Percentiles rank a stretch among this genome's conserved stretches.
phyloP scores from a whole-genome alignment of 2,888 invertebrate genomes.

The Colostygia pectinataria region DNA sequence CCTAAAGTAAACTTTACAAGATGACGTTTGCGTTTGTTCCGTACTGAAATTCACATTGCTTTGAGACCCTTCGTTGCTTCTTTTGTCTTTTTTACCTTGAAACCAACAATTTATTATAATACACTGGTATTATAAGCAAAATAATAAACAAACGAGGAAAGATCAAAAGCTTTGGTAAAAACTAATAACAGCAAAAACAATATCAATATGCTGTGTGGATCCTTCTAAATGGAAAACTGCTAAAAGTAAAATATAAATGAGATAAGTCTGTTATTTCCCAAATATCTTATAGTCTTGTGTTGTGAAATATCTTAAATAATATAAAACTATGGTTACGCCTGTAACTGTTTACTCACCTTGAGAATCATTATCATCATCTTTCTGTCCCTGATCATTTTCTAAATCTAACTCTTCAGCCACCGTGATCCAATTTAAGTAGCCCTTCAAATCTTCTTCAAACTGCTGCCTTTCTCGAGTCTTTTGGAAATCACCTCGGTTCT shows the following conservation, averaged over 20 bases:
- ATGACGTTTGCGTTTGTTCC: constrained; percentile 83
- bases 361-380: constrained; percentile 86
- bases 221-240: too few relatives aligned
- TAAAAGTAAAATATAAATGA: too few relatives aligned
- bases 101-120: constrained; percentile 13
- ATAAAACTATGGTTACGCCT: too few relatives aligned
- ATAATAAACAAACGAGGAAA: not conserved
- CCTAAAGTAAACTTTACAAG: constrained; percentile 65
- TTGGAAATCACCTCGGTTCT: constrained; percentile 99
- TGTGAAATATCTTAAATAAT: too few relatives aligned
- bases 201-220: too few relatives aligned
- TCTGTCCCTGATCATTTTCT: constrained; percentile 91
- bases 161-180: not conserved
- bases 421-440: constrained; percentile 99
- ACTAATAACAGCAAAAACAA: too few relatives aligned
- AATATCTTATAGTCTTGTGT: too few relatives aligned
- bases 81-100: constrained; percentile 67
- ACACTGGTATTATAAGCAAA: not conserved
- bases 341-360: constrained; percentile 48
- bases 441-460: constrained; percentile 98
- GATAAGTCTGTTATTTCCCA: too few relatives aligned
- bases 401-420: constrained; percentile 99
- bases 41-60: constrained; percentile 57
- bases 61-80: constrained; percentile 69
- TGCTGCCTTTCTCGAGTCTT: constrained; percentile 99